These are phyloP conservation scores for Tetragnatha montana DNA, from an alignment of 2,888 invertebrate genomes.

Conservation along the genomic window DNA sequence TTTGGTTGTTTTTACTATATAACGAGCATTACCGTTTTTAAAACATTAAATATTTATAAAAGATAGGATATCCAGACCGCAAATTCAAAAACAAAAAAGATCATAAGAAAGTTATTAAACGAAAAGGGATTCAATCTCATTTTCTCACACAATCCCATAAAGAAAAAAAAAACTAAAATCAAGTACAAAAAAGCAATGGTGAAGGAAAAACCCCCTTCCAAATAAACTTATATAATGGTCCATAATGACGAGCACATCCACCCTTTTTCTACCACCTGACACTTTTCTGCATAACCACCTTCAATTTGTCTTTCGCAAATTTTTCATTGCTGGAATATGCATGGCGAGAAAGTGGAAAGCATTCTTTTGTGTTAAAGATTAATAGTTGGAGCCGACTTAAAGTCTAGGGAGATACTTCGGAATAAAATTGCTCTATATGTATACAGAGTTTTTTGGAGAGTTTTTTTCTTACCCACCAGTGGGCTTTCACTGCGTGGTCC, in stretches of 20 bases:
- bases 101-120: too few species aligned
- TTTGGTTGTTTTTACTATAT: too few species aligned
- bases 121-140: too few species aligned
- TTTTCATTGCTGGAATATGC: slow-evolving; percentile 36
- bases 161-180: too few species aligned
- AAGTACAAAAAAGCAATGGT: too few species aligned
- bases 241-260: not conserved
- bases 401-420: slow-evolving; percentile 16
- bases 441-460: not conserved
- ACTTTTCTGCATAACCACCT: slow-evolving; percentile 25
- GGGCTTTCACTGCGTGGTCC: not conserved
- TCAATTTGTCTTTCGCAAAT: slow-evolving; percentile 44
- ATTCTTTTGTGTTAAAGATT: slow-evolving; percentile 38
- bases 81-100: too few species aligned
- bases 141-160: too few species aligned
- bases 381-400: slow-evolving; percentile 30
- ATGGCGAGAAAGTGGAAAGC: slow-evolving; percentile 11
- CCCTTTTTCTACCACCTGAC: not conserved
- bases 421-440: not conserved
- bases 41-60: too few species aligned
- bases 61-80: too few species aligned
- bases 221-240: not conserved
- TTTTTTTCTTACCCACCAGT: not conserved
- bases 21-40: too few species aligned
- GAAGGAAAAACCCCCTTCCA: not conserved